Evolutionary conservation across 2,888 invertebrate species (phyloP), one percentile per base, ranked within the genome.

Genomic region (Lacanobia wlatinum): DNA sequence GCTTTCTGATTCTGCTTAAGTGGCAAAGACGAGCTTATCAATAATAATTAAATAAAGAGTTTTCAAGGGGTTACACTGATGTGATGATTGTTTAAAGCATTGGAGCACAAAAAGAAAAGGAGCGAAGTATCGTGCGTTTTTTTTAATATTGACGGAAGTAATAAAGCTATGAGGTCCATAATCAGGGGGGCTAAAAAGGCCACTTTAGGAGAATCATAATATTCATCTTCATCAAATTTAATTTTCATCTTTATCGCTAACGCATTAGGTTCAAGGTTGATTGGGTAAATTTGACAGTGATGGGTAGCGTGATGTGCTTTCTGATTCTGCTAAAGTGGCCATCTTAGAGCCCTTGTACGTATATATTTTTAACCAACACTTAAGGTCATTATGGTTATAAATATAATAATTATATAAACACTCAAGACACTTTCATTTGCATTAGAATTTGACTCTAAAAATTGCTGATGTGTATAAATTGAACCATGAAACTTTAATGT

Each of bases 391-490:
- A 56, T 40, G 52, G 21, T 65, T 56, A 52, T 23, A 40, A 76
- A 65, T 55, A 69, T 76, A 63, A 76, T 77, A 64, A 55, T 48
- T 55, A 40, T 16, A 50, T 55, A 50, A 55, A 76, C 70, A 61
- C 4, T 46, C 6, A 64, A 40, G 53, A 46, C 43, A 64, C 70
- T 76, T 76, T 76, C 48, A 43, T 60, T 53, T 66, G 21, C 16
- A 61, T 61, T 50, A 59, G 6, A 59, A 69, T 76, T 53, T 76
- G n/a, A 48, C 48, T 63, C 23, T 16, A 8, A 50, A 68, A 64
- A 28, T 50, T 64, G 12, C 53, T 60, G 48, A 50, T 50, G 50
- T 50, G 18, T 28, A 16, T 21, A 38, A 50, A 50, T 48, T 70
- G 23, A 63, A 50, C 48, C 55, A 43, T 43, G 34, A 76, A 76